Evolutionary conservation across 2,113 vertebrate species (phyloP).

Genomic region (Trochalopteron elliotii): DNA sequence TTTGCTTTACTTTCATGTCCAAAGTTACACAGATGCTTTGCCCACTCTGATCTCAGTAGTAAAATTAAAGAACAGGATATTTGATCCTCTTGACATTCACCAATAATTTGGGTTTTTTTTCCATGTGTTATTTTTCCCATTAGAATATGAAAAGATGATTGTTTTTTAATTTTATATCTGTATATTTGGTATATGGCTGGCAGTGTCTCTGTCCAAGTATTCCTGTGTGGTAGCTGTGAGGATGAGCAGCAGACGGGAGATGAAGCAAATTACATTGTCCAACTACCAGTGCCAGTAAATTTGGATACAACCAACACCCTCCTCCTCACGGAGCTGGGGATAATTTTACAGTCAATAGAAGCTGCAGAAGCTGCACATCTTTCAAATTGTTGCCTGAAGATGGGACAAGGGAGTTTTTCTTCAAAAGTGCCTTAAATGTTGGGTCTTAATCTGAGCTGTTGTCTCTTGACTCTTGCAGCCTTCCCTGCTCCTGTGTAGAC

Average conservation of each 20-base stretch:
- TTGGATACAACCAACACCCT: not conserved
- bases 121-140: not conserved
- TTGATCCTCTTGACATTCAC: not conserved
- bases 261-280: not conserved
- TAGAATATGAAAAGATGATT: not conserved
- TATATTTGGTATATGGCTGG: not conserved
- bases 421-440: not conserved
- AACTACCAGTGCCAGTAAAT: not conserved
- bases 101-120: rapidly evolving
- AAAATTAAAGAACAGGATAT: not conserved
- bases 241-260: not conserved
- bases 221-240: not conserved
- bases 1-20: not conserved
- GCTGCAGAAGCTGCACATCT: not conserved
- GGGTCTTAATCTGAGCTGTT: not conserved
- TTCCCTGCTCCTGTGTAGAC: not conserved
- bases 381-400: not conserved
- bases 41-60: not conserved
- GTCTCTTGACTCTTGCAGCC: not conserved
- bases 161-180: not conserved
- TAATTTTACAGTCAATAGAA: not conserved
- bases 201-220: not conserved
- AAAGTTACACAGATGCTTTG: not conserved
- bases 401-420: not conserved
- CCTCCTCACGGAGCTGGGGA: not conserved